These are phyloP conservation scores for Plemyria rubiginata DNA, from an alignment of 2,888 invertebrate genomes.

Conservation along the genomic window DNA sequence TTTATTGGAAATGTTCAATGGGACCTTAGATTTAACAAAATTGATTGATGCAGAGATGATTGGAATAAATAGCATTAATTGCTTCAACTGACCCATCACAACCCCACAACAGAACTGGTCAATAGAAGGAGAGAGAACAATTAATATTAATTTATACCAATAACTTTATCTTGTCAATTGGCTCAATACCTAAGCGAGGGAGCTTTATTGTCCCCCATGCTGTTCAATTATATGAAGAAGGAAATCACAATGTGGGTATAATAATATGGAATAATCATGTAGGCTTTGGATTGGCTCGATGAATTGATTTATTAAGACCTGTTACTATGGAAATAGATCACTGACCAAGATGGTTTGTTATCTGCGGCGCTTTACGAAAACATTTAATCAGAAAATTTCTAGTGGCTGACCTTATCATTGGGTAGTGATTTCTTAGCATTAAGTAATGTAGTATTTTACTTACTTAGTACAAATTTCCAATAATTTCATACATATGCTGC, in stretches of 20 bases:
- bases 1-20: background rate
- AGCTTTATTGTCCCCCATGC: constrained; percentile 22
- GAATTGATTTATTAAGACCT: too few species aligned
- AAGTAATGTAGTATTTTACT: too few species aligned
- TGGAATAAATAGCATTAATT: constrained; percentile 6
- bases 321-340: too few species aligned
- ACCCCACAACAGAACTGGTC: constrained; percentile 8
- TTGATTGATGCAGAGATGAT: background rate
- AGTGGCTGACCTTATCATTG: too few species aligned
- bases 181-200: constrained; percentile 40
- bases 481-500: background rate
- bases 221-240: constrained; percentile 16
- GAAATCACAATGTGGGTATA: constrained; percentile 9
- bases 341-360: too few species aligned
- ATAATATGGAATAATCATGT: constrained; percentile 2
- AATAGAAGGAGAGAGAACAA: constrained; percentile 35
- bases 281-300: background rate
- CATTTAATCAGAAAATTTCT: too few species aligned
- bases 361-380: too few species aligned
- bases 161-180: constrained; percentile 56
- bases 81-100: constrained; percentile 5
- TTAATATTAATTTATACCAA: constrained; percentile 63
- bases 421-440: too few species aligned
- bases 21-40: background rate
- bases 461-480: too few species aligned